These are phyloP conservation scores for Sesamia nonagrioides DNA, from an alignment of 1,140 invertebrate species.

Conservation along the genomic window DNA sequence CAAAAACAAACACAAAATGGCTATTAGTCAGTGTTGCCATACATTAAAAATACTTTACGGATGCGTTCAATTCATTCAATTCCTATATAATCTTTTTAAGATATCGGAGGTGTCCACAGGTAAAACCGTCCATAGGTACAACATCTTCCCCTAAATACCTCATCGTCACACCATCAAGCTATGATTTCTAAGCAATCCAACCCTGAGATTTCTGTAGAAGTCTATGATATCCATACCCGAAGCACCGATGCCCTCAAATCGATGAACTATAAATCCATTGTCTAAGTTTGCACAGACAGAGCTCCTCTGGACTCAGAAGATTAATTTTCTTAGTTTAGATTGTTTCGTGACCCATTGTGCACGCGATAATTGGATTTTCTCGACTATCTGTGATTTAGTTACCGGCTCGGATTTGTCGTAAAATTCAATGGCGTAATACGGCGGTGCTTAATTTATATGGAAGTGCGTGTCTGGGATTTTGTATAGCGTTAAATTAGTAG, in stretches of 20 bases:
- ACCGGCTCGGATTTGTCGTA: constrained; percentile 68
- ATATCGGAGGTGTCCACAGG: no score
- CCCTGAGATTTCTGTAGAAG: constrained; percentile 46
- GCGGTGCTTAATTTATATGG: constrained; percentile 29
- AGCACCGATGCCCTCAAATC: constrained; percentile 79
- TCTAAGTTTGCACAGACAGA: constrained; percentile 85
- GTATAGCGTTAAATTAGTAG: constrained; percentile 13
- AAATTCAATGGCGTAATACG: constrained; percentile 54
- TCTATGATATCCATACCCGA: background rate
- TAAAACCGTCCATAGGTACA: no score
- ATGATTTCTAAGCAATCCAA: constrained; percentile 6
- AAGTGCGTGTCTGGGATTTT: background rate
- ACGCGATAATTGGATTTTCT: constrained; percentile 86
- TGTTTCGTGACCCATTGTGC: constrained; percentile 78
- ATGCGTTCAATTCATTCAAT: no score
- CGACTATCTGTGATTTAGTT: constrained; percentile 83
- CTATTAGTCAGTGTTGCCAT: no score
- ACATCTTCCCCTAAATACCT: no score
- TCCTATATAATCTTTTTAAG: no score
- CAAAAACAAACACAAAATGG: no score
- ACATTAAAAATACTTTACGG: no score
- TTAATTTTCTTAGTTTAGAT: constrained; percentile 88
- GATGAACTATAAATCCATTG: constrained; percentile 87
- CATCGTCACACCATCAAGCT: background rate
- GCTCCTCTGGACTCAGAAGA: constrained; percentile 84